phyloP scores from a whole-genome alignment of 2,113 vertebrate species.

The Gulo gulo region DNA sequence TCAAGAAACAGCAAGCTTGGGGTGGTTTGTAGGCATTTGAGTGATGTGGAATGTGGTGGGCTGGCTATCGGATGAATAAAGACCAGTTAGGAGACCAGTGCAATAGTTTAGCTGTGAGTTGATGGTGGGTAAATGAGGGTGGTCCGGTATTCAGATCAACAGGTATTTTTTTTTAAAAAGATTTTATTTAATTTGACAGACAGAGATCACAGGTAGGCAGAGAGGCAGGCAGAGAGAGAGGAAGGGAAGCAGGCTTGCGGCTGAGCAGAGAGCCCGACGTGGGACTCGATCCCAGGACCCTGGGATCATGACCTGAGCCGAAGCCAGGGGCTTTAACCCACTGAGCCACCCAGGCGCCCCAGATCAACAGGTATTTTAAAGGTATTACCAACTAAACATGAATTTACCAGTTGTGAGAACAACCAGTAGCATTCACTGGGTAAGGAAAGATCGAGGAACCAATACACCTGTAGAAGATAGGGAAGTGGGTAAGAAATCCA shows the following conservation, averaged over 20 bases:
- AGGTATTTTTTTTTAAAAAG: too few species aligned
- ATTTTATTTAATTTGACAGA: too few species aligned
- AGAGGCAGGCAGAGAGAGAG: too few species aligned
- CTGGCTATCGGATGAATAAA: neutral
- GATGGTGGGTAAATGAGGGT: neutral
- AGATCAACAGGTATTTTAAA: neutral
- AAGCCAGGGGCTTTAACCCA: too few species aligned
- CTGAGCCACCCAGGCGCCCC: too few species aligned
- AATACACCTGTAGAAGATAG: neutral
- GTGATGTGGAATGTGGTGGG: neutral
- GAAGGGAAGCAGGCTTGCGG: too few species aligned
- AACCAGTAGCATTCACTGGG: neutral
- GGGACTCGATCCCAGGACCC: too few species aligned
- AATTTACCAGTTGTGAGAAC: neutral
- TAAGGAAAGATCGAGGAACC: neutral
- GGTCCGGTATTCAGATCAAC: neutral
- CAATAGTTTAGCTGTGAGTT: neutral
- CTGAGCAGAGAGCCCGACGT: too few species aligned
- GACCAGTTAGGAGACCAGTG: neutral
- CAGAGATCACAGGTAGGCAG: too few species aligned
- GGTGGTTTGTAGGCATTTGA: too few species aligned
- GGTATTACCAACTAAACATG: neutral
- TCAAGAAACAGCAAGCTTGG: neutral
- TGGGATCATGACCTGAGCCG: too few species aligned
- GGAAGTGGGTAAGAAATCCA: neutral